Evolutionary conservation across 1,140 invertebrate genomes (phyloP), one percentile per base, ranked within the genome.

Genomic region (Magallana gigas): DNA sequence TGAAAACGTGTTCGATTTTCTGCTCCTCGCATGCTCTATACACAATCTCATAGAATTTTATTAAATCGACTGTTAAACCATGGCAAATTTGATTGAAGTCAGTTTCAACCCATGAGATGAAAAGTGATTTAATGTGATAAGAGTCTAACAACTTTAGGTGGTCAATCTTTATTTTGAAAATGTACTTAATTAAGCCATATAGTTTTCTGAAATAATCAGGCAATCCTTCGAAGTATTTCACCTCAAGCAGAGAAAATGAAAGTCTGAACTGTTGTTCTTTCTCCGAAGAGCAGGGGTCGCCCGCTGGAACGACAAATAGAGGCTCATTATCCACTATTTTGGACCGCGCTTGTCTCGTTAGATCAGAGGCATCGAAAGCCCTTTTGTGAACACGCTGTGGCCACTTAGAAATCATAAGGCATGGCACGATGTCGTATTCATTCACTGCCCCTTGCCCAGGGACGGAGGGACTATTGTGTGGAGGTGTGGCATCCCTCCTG

Each of bases 381-480:
- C 85, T 87, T 14, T 59, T 48, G 12, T 14, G 16, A 18, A 71
- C 48, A 62, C 57, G 12, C 3, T 23, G 81, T 58, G 88, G 85
- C 88, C 88, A 89, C 14, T 76, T 62, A 29, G 36, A 57, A 7
- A 89, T 9, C n/a, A 80, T 23, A 0, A 89, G 23, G 59, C 88
- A 89, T 14, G 88, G 88, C 2, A 89, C 88, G 29, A 85, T 68
- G 59, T 89, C 88, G 29, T 86, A 87, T 76, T 87, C 88, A 71
- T 89, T 89, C 48, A 87, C 64, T 1, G 83, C 88, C 1, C 88
- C 88, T 12, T 84, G 23, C 1, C 83, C 88, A 7, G 88, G 83
- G 57, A 89, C 85, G 9, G 85, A 85, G 7, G 88, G 88, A 71
- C 88, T 89, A 8, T 56, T 18, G 18, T 23, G 8, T 56, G 81